Evolutionary conservation across 2,113 vertebrate species (phyloP).

Genomic region (Arothron firmamentum): DNA sequence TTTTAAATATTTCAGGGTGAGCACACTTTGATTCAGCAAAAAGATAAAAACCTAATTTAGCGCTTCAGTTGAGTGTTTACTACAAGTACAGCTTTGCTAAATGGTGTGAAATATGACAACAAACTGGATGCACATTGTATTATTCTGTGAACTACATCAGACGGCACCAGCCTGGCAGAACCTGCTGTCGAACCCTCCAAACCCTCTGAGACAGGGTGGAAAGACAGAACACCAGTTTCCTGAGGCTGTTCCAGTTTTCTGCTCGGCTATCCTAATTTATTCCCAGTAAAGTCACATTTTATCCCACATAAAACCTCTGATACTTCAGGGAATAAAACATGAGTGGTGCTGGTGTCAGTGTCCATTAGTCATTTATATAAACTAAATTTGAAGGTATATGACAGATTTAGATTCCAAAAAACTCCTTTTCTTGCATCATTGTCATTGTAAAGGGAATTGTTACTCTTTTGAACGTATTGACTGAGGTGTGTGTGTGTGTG

Average conservation of each 20-base stretch:
- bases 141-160: conserved; percentile 11
- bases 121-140: conserved; percentile 5
- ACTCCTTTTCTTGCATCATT: background rate
- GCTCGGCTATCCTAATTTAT: conserved; percentile 14
- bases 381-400: background rate
- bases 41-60: too few species aligned
- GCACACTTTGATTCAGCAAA: too few species aligned
- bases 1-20: too few species aligned
- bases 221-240: conserved; percentile 27
- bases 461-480: background rate
- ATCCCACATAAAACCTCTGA: conserved; percentile 12
- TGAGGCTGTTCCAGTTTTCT: conserved; percentile 10
- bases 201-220: conserved; percentile 15
- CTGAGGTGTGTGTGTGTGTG: background rate
- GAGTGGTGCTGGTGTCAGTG: background rate
- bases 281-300: conserved; percentile 9
- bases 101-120: background rate
- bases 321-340: background rate
- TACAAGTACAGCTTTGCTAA: too few species aligned
- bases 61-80: too few species aligned
- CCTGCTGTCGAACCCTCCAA: conserved; percentile 9
- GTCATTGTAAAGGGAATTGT: background rate
- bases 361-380: background rate
- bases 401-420: conserved; percentile 3
- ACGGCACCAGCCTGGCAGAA: conserved; percentile 17